Base-by-base conservation (phyloP, 1,140 invertebrate species). In the Drosophila leontia region DNA sequence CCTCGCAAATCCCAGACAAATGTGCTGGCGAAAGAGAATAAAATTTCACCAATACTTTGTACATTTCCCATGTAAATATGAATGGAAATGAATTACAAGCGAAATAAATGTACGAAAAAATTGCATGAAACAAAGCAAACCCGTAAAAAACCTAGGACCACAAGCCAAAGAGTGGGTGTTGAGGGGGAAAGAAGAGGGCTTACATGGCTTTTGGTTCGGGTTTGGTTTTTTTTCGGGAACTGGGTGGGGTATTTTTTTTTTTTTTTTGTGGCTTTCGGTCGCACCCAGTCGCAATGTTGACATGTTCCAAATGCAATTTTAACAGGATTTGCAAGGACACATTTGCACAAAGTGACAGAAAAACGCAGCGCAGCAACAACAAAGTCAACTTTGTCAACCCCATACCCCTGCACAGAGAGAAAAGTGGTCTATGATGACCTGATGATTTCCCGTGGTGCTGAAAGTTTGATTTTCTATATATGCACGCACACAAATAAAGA, bases 251-350 rank as follows among this genome's bases (percentile, higher is more conserved):
- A 7, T 37, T 42, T 29, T 5, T 29, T 45, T 59, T 84, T 75
- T 67, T 81, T 81, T 71, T 75, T n/a, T n/a, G n/a, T 65, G 82
- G 60, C 81, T 86, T 85, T 85, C 17, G 68, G 78, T 64, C 62
- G 68, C 68, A 59, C 69, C 58, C 76, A 80, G 83, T 77, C 75
- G 79, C 78, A 90, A 85, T 84, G 85, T 90, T 90, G 85, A 90
- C 85, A 90, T 90, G 86, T 90, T 90, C 81, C 85, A 90, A 90
- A 90, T 90, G 85, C 85, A 90, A 90, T 90, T 90, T 90, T 90
- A 90, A 90, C 85, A 90, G 85, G 85, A 90, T 90, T 90, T 90
- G 85, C 85, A 90, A 84, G 86, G 78, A 90, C 85, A 90, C 84
- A 88, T 78, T 81, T 88, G 80, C 84, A 88, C 84, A 80, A 82